Percentiles rank a stretch among this genome's conserved stretches.
Conservation (phyloP, 2,113 vertebrate species). For the Eurystomus gularis region DNA sequence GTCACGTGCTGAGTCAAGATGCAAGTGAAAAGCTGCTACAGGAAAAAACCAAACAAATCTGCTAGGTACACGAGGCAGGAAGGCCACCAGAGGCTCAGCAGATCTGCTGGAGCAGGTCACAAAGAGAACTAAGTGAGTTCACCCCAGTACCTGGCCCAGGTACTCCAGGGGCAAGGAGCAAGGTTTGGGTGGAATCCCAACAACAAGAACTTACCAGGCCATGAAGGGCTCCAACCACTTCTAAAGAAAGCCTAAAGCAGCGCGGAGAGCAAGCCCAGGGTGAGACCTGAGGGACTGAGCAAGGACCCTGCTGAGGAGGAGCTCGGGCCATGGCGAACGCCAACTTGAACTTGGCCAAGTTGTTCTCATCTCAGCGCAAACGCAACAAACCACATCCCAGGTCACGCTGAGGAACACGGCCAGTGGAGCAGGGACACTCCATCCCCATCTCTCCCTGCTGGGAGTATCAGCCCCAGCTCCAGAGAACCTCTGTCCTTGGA, state of each 20-base stretch:
- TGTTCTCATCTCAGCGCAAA: neutral
- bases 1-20: neutral
- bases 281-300: neutral
- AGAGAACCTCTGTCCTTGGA: neutral
- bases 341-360: neutral
- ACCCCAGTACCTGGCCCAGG: neutral
- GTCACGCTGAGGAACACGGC: rapidly evolving
- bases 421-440: rapidly evolving
- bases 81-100: neutral
- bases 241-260: neutral
- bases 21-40: neutral
- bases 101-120: neutral
- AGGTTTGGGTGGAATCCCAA: too few relatives aligned
- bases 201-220: neutral
- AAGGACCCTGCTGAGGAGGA: neutral
- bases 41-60: neutral
- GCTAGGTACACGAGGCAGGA: rapidly evolving
- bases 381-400: neutral
- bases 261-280: neutral
- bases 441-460: neutral
- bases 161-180: neutral
- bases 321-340: rapidly evolving
- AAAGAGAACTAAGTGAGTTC: rapidly evolving
- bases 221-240: neutral
- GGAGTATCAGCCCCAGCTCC: neutral